These are phyloP conservation scores for Piscicola geometra DNA, from an alignment of 2,888 invertebrate species.

Conservation along the genomic window DNA sequence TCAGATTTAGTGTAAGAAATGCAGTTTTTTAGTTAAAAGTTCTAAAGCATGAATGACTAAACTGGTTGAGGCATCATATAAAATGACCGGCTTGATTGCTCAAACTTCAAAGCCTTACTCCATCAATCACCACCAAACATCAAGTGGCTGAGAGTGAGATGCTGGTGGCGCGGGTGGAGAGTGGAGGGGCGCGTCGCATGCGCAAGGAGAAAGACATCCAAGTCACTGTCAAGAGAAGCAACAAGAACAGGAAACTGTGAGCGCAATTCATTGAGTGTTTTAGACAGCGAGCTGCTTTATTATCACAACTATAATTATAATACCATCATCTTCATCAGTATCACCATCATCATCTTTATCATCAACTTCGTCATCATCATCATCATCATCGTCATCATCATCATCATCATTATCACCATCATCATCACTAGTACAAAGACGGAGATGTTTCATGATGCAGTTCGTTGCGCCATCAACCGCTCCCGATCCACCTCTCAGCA, in stretches of 20 bases:
- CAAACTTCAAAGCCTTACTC: neutral
- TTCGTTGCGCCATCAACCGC: slow-evolving; percentile 26
- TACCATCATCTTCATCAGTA: no score
- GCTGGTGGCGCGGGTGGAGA: slow-evolving; percentile 9
- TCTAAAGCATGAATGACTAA: no score
- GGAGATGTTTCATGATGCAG: slow-evolving; percentile 23
- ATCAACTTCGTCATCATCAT: no score
- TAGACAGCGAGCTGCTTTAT: no score
- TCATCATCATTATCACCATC: no score
- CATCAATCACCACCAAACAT: neutral
- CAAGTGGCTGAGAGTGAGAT: neutral
- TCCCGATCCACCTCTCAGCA: slow-evolving; percentile 1
- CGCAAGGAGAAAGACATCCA: neutral
- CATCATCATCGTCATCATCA: no score
- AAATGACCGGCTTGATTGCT: no score
- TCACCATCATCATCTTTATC: no score
- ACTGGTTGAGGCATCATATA: no score
- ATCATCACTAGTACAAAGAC: slow-evolving; percentile 9
- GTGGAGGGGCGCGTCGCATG: neutral
- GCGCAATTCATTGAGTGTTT: neutral
- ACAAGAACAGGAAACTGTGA: slow-evolving; percentile 3
- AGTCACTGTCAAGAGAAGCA: neutral
- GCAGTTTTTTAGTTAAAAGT: no score
- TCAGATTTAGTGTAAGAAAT: no score
- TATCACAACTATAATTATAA: no score